Evolutionary conservation across 2,888 invertebrate genomes (phyloP).

Genomic region (Metopia argyrocephala): DNA sequence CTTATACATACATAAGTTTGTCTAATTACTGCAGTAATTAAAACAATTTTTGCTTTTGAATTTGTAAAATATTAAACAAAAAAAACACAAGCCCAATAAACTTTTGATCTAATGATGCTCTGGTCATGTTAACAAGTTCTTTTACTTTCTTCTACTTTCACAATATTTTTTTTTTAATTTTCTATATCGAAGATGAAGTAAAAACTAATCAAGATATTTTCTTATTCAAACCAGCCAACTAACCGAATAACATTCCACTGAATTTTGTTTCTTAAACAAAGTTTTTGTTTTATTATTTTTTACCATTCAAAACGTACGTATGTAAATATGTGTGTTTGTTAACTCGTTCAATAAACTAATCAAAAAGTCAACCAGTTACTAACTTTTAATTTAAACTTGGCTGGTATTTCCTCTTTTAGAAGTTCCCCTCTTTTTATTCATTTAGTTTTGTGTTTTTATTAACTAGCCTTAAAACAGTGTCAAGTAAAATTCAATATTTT

Average conservation of each 20-base stretch:
- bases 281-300: no score
- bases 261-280: background rate
- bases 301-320: background rate
- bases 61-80: background rate
- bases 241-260: background rate
- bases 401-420: background rate
- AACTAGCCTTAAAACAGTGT: no score
- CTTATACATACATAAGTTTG: background rate
- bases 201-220: no score
- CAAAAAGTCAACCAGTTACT: background rate
- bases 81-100: background rate
- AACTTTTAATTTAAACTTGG: background rate
- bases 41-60: background rate
- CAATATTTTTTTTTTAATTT: no score
- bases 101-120: background rate
- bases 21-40: background rate
- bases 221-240: no score
- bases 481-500: no score
- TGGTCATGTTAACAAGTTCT: background rate
- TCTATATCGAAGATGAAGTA: no score
- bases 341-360: background rate
- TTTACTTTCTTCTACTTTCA: no score
- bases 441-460: no score
- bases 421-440: background rate
- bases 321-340: background rate